Conservation (phyloP, 2,113 vertebrate species). For the Ciconia maguari region DNA sequence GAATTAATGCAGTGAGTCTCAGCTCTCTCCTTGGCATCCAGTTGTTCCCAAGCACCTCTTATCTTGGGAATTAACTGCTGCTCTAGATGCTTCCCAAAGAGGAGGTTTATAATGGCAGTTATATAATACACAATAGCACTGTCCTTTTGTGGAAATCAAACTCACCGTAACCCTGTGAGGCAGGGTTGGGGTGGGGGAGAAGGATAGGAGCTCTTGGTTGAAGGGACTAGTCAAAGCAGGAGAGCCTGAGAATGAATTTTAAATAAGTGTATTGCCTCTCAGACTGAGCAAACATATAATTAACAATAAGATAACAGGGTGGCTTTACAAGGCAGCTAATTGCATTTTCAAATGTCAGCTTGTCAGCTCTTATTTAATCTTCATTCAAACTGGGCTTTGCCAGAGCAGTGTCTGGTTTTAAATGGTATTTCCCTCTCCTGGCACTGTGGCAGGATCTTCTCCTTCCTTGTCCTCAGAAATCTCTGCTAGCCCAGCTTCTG, state of each 20-base stretch:
- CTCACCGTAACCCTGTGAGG: accelerated
- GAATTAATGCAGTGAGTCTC: not conserved
- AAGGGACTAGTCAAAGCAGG: not conserved
- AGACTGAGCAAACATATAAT: constrained; percentile 10
- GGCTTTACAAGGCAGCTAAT: constrained; percentile 27
- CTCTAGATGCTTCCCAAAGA: not conserved
- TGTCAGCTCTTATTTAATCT: constrained; percentile 38
- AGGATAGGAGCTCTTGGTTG: not conserved
- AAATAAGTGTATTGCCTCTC: not conserved
- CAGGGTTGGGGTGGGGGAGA: not conserved
- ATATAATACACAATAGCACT: accelerated
- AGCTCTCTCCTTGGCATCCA: not conserved
- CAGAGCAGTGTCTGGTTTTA: not conserved
- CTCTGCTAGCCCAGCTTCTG: not conserved
- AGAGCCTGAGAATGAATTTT: not conserved
- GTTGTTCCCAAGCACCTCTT: not conserved
- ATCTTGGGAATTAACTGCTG: not conserved
- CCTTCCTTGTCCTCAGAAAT: not conserved
- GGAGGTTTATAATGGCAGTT: not conserved
- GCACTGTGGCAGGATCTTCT: not conserved
- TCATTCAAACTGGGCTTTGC: not conserved
- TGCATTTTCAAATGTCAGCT: constrained; percentile 43
- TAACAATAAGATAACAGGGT: constrained; percentile 38
- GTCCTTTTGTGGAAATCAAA: not conserved
- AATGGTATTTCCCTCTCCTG: not conserved